Evolutionary conservation across 1,140 invertebrate species (phyloP), one percentile per base, ranked within the genome.

Genomic region (Drosophila pachea): DNA sequence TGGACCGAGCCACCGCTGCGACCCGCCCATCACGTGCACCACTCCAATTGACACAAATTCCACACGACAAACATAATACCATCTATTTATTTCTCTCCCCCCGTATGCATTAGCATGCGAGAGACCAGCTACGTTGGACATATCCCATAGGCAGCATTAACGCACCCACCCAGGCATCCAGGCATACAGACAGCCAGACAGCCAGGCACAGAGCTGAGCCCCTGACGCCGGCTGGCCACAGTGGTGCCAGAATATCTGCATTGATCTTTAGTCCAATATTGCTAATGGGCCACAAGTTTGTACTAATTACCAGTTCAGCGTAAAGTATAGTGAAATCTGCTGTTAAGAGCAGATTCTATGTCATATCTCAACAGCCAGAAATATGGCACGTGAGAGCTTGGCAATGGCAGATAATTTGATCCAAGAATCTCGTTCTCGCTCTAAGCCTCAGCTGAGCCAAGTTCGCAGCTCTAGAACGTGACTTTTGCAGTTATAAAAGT

Each of bases 11-110:
- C 45, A n/a, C 61, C 48, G 22, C 8, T 22, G 31, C 61, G 52
- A 11, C 42, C 33, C 61, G n/a, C 33, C 47, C n/a, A 40, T 68
- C 75, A 73, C 75, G 68, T 84, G 79, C 65, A 42, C 68, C 75
- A 63, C 65, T 60, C 50, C 69, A 86, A 86, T 86, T 86, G 81
- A 86, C 81, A 86, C 73, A 73, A 86, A 86, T 86, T 86, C 81
- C 81, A 81, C 81, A 81, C 67, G 73, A 61, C 76, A 86, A 86
- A 69, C 59, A 68, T 64, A 73, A 84, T 67, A 52, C 52, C 63
- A 74, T 45, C 52, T 45, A 36, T 52, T 33, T 55, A 5, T 12
- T 12, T 12, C 22, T 3, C 56, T 67, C 58, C 40, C 42, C 40
- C 65, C 70, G 64, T 73, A 81, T 78, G 76, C 76, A 78, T 78